Percentiles rank a stretch among this genome's conserved stretches.
These are phyloP conservation scores for Sus cebifrons DNA, from an alignment of 2,797 vertebrate genomes.

Conservation along the genomic window DNA sequence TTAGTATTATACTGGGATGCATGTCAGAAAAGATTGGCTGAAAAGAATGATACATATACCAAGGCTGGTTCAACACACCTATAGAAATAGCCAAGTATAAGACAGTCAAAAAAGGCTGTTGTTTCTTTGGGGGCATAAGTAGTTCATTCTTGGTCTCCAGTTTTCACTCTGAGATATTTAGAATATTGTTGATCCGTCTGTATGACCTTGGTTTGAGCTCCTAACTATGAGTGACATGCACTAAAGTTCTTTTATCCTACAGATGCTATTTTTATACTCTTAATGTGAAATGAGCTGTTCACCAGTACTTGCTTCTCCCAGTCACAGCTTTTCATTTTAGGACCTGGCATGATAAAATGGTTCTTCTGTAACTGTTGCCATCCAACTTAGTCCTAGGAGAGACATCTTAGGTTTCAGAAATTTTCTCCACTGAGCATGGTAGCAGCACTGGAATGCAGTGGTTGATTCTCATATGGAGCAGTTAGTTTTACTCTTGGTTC, in stretches of 20 bases:
- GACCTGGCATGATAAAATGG: background rate
- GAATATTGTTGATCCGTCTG: background rate
- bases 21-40: slow-evolving; percentile 1
- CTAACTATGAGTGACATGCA: background rate
- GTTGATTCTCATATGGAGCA: background rate
- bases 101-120: background rate
- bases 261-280: background rate
- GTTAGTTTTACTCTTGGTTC: slow-evolving; percentile 6
- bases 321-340: slow-evolving; percentile 30
- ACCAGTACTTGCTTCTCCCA: background rate
- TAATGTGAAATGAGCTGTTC: background rate
- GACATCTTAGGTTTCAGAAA: background rate
- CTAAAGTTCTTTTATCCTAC: slow-evolving; percentile 4
- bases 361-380: background rate
- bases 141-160: background rate
- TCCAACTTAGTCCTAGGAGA: background rate
- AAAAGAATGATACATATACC: background rate
- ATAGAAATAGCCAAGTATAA: background rate
- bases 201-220: slow-evolving; percentile 12
- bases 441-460: background rate
- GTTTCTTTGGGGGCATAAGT: background rate
- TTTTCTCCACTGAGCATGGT: background rate
- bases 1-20: background rate
- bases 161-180: background rate
- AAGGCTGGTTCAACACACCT: background rate